Evolutionary conservation across 2,888 invertebrate species (phyloP), one percentile per base, ranked within the genome.

Genomic region (Macaria liturata): DNA sequence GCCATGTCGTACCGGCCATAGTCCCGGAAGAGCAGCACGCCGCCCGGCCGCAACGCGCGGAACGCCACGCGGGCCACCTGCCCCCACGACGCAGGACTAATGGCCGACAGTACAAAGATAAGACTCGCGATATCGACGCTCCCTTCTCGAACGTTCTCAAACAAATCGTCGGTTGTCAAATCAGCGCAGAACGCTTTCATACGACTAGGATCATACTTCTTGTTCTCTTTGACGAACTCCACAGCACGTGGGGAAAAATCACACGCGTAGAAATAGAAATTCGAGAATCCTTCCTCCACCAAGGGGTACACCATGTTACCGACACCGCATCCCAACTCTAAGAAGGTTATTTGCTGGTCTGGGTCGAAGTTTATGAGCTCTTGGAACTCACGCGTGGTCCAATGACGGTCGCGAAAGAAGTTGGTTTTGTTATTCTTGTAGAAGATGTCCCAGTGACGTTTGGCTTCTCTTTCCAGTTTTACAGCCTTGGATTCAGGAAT

Each of bases 1-100:
- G 99, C 97, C 96, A 99, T 97, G 81, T 99, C 99, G 76, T 98
- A 96, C 0, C 97, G 89, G 0, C 98, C 99, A 84, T 99, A 99
- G 85, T 99, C 99, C 62, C 99, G 90, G 68, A 99, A 96, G 20
- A 99, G 84, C 2, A 99, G 80, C 40, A 96, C 80, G 0, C 98
- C 99, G 2, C 96, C 97, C 0, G 95, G 94, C 44, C 93, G 94
- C 1, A 97, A 84, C 0, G 95, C 90, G 53, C 92, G 84, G 64
- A 85, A 94, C 0, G 98, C 89, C 73, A 96, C 96, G 9, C 82
- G 75, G 1, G 94, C 84, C 1, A 95, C 95, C 50, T 76, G 83
- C 2, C 74, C 59, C 93, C 97, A 98, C 77, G 97, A 96, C 0
- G 94, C 92, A 0, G 99, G 99, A 85, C 97, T 96, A 66, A 99